Base-by-base conservation (phyloP, 1,140 invertebrate genomes). In the Ruditapes philippinarum region DNA sequence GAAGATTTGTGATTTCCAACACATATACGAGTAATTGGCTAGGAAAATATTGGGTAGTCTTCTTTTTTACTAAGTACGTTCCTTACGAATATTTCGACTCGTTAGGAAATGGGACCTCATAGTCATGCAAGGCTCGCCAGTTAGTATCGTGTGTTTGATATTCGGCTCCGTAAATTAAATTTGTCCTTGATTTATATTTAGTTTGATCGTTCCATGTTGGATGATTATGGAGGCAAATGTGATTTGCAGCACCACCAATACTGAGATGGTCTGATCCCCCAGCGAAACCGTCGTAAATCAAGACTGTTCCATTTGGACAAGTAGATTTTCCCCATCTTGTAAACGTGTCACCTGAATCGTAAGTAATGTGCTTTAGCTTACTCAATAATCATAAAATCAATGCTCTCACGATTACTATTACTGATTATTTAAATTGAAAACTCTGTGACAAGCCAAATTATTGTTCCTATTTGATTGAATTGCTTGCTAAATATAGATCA, bases 131-230 rank as follows among this genome's bases (percentile, higher is more conserved):
- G 4, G 54, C 17, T 0, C 22, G 60, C 49, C 38, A 70, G 3
- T 3, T 85, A 97, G 97, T 93, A 19, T 97, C 22, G 22, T n/a
- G n/a, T n/a, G 49, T 42, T 73, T 89, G 45, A 76, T 91, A 92
- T 68, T 92, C 91, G 2, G 85, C 85, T n/a, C 92, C 92, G 54
- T 92, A 91, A 9, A 92, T 9, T 9, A 0, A 25, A 17, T 22
- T 65, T 9, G 14, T 7, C 4, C 38, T 45, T n/a, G 22, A 25
- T 5, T 19, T 36, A 4, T 36, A n/a, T 31, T 0, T 57, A 19
- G 36, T 74, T n/a, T n/a, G 49, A 3, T 57, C 5, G 1, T 36
- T 42, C 19, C 25, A 83, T 7, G 1, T 83, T 49, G 80, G 80
- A 3, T 83, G 14, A 5, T 40, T 68, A 1, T 31, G 19, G 0